Base-by-base conservation (phyloP, 2,113 vertebrate species). In the Passer montanus region DNA sequence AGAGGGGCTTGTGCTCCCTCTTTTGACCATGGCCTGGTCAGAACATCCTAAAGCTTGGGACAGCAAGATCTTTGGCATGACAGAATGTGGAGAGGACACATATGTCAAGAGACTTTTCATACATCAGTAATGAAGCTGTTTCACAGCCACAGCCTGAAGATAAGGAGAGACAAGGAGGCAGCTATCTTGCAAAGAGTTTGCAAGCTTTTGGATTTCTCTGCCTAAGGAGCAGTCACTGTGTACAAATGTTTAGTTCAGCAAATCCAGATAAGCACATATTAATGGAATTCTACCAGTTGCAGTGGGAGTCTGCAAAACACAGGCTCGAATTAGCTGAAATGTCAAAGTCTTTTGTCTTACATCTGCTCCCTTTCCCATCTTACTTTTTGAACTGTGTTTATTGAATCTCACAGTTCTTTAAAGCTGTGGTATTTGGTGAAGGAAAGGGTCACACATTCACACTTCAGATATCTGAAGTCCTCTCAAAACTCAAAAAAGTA, bases 1-100 rank as follows among this genome's bases (percentile, higher is more conserved):
- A 84, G 59, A 94, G 60, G 46, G 47, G 7, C n/a, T 93, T 74
- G 87, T 92, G 72, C 94, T 96, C 94, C 95, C 94, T 94, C 94
- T 95, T 70, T 93, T 0, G 85, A 68, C 56, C 85, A 11, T 24
- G 28, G 2, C 43, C 7, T 1, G 2, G 8, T 74, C 55, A 44
- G 63, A 80, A 33, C 30, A n/a, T 23, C 22, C 13, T 2, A 1
- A 56, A 44, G 24, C 35, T 33, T 7, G 22, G 35, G 7, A 4
- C 11, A 50, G n/a, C 37, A 58, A 79, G 47, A 50, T 55, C 50
- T 77, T 69, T 41, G 10, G 3, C 7, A 2, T 23, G 37, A 58
- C 41, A 58, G 33, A 62, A 31, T 27, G 24, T 33, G 35, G 21
- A 47, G 49, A n/a, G 10, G 15, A 16, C 70, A 23, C 7, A 35